Evolutionary conservation across 1,140 invertebrate species (phyloP).

Genomic region (Drosophila suzukii): DNA sequence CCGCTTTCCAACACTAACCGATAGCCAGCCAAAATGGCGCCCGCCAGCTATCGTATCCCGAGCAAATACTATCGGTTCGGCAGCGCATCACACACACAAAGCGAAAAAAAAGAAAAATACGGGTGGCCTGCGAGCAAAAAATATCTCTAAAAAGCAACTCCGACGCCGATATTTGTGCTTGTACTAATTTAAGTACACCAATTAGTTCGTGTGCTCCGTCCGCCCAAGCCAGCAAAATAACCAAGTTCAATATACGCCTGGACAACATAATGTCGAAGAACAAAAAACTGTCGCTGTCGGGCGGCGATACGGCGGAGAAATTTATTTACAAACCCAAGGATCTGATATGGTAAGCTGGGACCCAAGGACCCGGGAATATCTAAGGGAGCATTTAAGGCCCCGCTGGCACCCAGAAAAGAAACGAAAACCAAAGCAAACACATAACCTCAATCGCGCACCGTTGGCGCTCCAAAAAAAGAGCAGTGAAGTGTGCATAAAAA

Average conservation of each 20-base stretch:
- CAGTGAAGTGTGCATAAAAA: conserved; percentile 41
- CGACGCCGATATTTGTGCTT: conserved; percentile 38
- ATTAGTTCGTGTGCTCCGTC: conserved; percentile 45
- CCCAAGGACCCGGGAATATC: neutral
- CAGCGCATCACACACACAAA: conserved; percentile 63
- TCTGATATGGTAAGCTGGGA: conserved; percentile 77
- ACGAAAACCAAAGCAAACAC: conserved; percentile 44
- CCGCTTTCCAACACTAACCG: conserved; percentile 2
- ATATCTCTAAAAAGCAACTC: conserved; percentile 31
- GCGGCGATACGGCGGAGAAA: conserved; percentile 76
- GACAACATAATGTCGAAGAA: conserved; percentile 83
- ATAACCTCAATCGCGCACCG: conserved; percentile 66
- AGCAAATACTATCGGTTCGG: conserved; percentile 30
- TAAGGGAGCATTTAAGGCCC: neutral
- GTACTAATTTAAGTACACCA: conserved; percentile 12
- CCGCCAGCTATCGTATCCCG: conserved; percentile 5
- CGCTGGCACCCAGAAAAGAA: neutral
- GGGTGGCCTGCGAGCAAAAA: conserved; percentile 48
- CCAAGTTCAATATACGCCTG: conserved; percentile 78
- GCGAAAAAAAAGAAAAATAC: conserved; percentile 65
- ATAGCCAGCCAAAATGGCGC: conserved; percentile 45
- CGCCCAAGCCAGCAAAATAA: conserved; percentile 68
- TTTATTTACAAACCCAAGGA: conserved; percentile 83
- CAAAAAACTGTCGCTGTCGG: conserved; percentile 81
- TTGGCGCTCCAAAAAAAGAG: conserved; percentile 44